These are phyloP conservation scores for Gorsachius magnificus DNA, from an alignment of 2,797 vertebrate species.

Conservation along the genomic window DNA sequence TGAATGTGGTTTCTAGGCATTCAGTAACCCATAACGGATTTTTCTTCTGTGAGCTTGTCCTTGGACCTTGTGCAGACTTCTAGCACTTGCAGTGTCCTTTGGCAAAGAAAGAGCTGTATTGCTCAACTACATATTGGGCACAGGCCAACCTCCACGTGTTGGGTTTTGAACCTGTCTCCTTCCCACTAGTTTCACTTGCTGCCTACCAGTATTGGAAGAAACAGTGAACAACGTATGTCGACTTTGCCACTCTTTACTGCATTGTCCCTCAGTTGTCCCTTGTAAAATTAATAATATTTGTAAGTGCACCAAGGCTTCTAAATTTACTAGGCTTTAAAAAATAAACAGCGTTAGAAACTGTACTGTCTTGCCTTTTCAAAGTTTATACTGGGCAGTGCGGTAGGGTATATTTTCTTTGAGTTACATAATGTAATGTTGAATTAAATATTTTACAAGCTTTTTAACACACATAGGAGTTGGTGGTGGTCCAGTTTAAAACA, in stretches of 20 bases:
- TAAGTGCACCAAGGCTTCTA: neutral
- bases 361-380: neutral
- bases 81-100: neutral
- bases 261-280: neutral
- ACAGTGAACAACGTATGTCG: fast-evolving
- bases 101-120: neutral
- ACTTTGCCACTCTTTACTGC: neutral
- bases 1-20: neutral
- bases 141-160: neutral
- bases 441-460: neutral
- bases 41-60: neutral
- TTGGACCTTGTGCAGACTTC: neutral
- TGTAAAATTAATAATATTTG: neutral
- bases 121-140: fast-evolving
- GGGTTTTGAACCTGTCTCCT: neutral
- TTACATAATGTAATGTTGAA: neutral
- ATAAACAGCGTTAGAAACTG: neutral
- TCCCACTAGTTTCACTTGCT: neutral
- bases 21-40: neutral
- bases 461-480: neutral
- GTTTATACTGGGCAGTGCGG: neutral
- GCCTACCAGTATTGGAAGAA: neutral
- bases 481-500: neutral
- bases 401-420: neutral
- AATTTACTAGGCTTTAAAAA: neutral